Evolutionary conservation across 2,797 vertebrate genomes (phyloP).

Genomic region (Otus scops): DNA sequence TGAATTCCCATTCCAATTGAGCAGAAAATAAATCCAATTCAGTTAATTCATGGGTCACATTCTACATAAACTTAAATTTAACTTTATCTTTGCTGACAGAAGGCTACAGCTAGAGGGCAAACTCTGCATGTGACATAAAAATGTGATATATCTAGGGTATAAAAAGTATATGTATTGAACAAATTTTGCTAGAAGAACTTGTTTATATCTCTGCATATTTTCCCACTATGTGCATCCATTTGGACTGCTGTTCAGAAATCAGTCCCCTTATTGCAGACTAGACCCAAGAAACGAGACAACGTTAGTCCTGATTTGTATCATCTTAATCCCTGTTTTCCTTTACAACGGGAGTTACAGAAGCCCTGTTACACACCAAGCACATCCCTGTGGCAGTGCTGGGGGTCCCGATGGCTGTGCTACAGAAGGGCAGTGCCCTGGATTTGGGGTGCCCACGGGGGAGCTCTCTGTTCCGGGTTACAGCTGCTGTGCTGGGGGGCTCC

Average conservation of each 20-base stretch:
- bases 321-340: neutral
- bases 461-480: neutral
- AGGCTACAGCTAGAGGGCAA: neutral
- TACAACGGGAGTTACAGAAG: neutral
- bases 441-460: neutral
- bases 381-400: neutral
- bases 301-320: too few species aligned
- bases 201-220: neutral
- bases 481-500: too few species aligned
- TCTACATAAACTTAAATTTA: neutral
- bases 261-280: neutral
- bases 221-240: rapidly evolving
- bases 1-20: neutral
- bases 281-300: neutral
- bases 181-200: neutral
- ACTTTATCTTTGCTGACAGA: neutral
- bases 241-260: neutral
- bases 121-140: neutral
- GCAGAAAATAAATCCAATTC: neutral
- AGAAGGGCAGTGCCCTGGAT: neutral
- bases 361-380: neutral
- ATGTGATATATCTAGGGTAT: neutral
- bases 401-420: neutral
- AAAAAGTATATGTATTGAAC: too few species aligned
- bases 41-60: neutral